These are phyloP conservation scores for Mylabris sibirica DNA, from an alignment of 2,888 invertebrate species.

Conservation along the genomic window DNA sequence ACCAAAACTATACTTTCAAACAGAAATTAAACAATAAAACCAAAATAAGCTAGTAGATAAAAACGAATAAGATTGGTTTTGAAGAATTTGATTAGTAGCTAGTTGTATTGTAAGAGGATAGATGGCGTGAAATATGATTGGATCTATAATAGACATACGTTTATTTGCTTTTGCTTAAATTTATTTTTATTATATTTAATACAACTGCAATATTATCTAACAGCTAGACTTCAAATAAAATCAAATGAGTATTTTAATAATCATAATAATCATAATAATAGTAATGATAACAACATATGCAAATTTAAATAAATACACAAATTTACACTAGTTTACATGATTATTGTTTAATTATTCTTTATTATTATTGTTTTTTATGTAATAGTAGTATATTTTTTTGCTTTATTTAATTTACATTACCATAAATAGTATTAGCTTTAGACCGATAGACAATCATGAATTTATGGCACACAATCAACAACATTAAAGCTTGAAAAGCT, in stretches of 20 bases:
- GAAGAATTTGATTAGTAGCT: too few relatives aligned
- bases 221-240: constrained; percentile 61
- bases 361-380: neutral
- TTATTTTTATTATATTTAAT: constrained; percentile 55
- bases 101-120: neutral
- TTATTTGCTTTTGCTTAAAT: constrained; percentile 38
- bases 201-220: constrained; percentile 60
- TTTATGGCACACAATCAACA: constrained; percentile 20
- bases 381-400: too few relatives aligned
- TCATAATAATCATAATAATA: constrained; percentile 9
- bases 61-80: too few relatives aligned
- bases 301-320: constrained; percentile 59
- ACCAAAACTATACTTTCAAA: too few relatives aligned
- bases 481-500: constrained; percentile 20
- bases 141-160: neutral
- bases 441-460: constrained; percentile 11
- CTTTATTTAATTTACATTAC: neutral
- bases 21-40: too few relatives aligned
- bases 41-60: too few relatives aligned
- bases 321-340: constrained; percentile 54
- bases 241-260: constrained; percentile 40
- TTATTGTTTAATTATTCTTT: neutral
- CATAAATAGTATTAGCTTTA: constrained; percentile 2
- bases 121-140: neutral
- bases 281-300: constrained; percentile 47